These are phyloP conservation scores for Beaufortia kweichowensis DNA, from an alignment of 2,113 vertebrate species.

Conservation along the genomic window DNA sequence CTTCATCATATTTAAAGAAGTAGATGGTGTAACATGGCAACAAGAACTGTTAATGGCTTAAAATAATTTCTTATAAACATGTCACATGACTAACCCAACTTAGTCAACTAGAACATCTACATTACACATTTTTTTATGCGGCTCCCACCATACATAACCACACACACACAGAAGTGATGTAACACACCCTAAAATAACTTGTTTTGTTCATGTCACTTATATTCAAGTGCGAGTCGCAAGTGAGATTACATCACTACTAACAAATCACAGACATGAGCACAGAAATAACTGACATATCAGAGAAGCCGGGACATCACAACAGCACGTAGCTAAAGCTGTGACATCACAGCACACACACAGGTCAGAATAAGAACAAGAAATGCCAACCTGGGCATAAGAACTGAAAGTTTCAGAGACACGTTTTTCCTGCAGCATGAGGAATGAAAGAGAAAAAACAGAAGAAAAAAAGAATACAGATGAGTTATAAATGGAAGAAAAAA, in stretches of 20 bases:
- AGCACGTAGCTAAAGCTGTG: not conserved
- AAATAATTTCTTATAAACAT: no score
- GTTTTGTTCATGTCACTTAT: not conserved
- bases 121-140: no score
- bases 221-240: not conserved
- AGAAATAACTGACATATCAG: conserved; percentile 66
- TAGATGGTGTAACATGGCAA: conserved; percentile 17
- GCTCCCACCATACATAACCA: no score
- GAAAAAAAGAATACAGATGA: not conserved
- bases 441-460: conserved; percentile 22
- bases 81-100: no score
- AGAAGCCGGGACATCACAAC: conserved; percentile 20
- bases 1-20: conserved; percentile 48
- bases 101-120: no score
- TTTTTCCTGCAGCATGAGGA: conserved; percentile 79
- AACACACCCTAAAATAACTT: conserved; percentile 47
- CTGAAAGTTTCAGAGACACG: conserved; percentile 88
- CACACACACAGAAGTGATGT: not conserved
- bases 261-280: conserved; percentile 5
- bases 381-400: conserved; percentile 89
- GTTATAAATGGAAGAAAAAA: not conserved
- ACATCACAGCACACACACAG: conserved; percentile 39
- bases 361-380: conserved; percentile 18
- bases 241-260: not conserved
- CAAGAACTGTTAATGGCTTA: not conserved